A percentile compares a stretch with the other conserved stretches of the same genome.
phyloP scores from a whole-genome alignment of 2,888 invertebrate genomes.

The Abrostola tripartita region DNA sequence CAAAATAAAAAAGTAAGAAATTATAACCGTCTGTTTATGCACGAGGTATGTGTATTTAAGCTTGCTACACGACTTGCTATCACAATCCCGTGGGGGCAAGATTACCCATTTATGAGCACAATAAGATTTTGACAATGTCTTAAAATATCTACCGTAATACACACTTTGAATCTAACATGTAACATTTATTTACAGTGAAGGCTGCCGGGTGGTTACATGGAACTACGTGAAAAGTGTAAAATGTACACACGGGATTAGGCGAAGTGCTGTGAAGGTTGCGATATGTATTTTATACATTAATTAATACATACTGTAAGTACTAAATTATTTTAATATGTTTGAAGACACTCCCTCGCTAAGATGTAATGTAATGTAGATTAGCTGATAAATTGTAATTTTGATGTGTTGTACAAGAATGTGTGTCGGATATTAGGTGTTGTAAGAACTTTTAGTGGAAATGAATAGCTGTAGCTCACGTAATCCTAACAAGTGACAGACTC shows the following conservation, averaged over 20 bases:
- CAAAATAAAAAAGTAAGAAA: too few relatives aligned
- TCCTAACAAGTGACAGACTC: background rate
- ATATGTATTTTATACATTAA: conserved; percentile 81
- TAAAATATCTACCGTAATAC: too few relatives aligned
- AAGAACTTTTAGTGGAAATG: conserved; percentile 73
- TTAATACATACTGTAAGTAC: conserved; percentile 81
- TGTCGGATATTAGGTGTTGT: conserved; percentile 69
- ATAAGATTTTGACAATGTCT: too few relatives aligned
- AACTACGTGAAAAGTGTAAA: conserved; percentile 61
- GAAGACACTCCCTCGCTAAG: conserved; percentile 83
- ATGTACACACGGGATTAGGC: conserved; percentile 69
- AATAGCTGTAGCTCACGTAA: conserved; percentile 15
- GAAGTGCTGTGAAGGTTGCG: conserved; percentile 81
- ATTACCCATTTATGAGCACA: too few relatives aligned
- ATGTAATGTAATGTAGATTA: conserved; percentile 75
- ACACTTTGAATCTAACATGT: too few relatives aligned
- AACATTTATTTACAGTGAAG: conserved; percentile 73
- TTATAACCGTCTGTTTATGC: too few relatives aligned
- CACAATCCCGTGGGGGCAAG: too few relatives aligned
- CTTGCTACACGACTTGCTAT: too few relatives aligned
- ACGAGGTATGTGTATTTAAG: too few relatives aligned
- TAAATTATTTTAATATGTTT: conserved; percentile 87
- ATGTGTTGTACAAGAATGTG: conserved; percentile 77
- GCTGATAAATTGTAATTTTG: conserved; percentile 70
- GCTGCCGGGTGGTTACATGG: conserved; percentile 28